phyloP scores from a whole-genome alignment of 2,113 vertebrate genomes.

The Chloroceryle aenea region DNA sequence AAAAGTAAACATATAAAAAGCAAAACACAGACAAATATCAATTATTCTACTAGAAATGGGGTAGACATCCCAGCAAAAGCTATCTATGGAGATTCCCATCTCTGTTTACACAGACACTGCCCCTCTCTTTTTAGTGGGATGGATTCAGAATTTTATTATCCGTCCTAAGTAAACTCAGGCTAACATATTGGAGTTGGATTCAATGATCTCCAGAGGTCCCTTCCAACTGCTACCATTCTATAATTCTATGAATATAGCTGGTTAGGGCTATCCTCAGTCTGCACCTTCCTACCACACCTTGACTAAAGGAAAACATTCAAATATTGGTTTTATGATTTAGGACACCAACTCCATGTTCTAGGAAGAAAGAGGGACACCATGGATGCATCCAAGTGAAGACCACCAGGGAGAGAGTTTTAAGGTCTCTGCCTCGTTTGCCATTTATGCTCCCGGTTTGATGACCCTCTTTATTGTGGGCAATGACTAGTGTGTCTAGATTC shows the following conservation, averaged over 20 bases:
- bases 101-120: not conserved
- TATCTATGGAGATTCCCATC: not conserved
- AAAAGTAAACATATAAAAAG: not conserved
- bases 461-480: not conserved
- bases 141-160: not conserved
- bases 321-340: not conserved
- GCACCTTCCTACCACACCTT: not conserved
- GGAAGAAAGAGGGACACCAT: not conserved
- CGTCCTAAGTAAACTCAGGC: not conserved
- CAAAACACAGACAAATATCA: not conserved
- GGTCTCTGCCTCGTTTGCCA: not conserved
- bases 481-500: not conserved
- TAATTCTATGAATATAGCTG: not conserved
- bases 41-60: not conserved
- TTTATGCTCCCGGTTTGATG: not conserved
- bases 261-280: not conserved
- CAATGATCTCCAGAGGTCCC: too few species aligned
- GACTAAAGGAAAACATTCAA: not conserved
- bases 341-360: not conserved
- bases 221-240: too few species aligned
- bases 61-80: not conserved
- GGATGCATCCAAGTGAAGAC: not conserved
- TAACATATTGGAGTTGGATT: not conserved
- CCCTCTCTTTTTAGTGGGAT: not conserved
- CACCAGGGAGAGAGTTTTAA: not conserved